Conservation (phyloP, 2,888 invertebrate genomes). For the Graphium colonna region DNA sequence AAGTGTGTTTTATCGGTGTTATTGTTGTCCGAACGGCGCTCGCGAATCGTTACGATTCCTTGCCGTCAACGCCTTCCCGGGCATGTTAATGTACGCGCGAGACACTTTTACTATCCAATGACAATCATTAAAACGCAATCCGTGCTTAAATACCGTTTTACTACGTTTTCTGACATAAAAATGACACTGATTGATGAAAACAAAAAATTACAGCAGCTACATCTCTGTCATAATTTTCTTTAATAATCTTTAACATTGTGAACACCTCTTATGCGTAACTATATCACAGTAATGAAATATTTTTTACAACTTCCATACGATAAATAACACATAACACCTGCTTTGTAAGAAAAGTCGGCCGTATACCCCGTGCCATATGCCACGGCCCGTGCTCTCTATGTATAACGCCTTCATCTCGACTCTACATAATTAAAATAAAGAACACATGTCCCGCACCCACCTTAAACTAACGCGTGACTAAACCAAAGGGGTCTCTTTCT, state of each 20-base stretch:
- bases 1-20: slow-evolving; percentile 53
- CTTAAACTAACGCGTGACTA: slow-evolving; percentile 67
- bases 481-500: slow-evolving; percentile 62
- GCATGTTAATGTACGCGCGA: background rate
- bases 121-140: too few species aligned
- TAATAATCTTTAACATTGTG: too few species aligned
- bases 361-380: slow-evolving; percentile 58
- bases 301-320: background rate
- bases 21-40: slow-evolving; percentile 46
- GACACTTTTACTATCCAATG: background rate
- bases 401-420: slow-evolving; percentile 38
- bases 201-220: too few species aligned
- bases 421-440: slow-evolving; percentile 52
- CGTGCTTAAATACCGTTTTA: too few species aligned
- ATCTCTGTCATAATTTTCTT: too few species aligned
- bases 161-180: too few species aligned
- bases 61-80: slow-evolving; percentile 26
- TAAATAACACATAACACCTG: slow-evolving; percentile 49
- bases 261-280: too few species aligned
- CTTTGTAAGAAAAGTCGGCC: slow-evolving; percentile 41
- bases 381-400: slow-evolving; percentile 53
- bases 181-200: too few species aligned
- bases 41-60: slow-evolving; percentile 35
- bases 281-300: too few species aligned
- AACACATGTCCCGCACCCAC: slow-evolving; percentile 41